These are phyloP conservation scores for Psittacula echo DNA, from an alignment of 2,797 vertebrate species.

Conservation along the genomic window DNA sequence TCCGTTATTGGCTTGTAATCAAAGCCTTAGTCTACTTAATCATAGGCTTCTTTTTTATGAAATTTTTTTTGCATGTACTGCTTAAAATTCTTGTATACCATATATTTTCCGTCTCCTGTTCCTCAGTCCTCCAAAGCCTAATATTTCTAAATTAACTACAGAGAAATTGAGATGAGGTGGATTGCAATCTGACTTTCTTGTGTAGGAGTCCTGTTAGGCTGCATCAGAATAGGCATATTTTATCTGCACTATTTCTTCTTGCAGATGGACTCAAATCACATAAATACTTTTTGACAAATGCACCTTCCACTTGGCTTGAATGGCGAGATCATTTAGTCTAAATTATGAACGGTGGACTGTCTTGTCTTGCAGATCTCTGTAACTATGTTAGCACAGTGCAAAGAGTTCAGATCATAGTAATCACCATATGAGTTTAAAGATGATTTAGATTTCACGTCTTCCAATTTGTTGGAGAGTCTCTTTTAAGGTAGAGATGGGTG, in stretches of 20 bases:
- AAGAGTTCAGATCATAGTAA: background rate
- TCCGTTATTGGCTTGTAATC: background rate
- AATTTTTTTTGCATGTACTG: background rate
- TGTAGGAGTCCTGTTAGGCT: background rate
- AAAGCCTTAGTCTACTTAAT: background rate
- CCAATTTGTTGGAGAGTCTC: background rate
- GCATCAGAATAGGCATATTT: background rate
- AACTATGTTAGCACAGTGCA: background rate
- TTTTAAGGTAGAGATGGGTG: background rate
- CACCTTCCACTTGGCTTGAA: background rate
- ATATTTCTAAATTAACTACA: background rate
- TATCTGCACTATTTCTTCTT: background rate
- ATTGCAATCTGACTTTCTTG: background rate
- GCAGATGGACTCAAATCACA: background rate
- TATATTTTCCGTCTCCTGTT: background rate
- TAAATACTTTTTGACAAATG: background rate
- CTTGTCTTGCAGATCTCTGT: background rate
- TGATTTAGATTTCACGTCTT: background rate
- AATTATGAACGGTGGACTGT: background rate
- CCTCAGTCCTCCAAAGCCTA: background rate
- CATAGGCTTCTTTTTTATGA: background rate
- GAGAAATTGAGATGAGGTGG: background rate
- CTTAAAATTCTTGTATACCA: background rate
- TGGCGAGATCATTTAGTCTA: background rate
- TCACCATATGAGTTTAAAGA: background rate